These are phyloP conservation scores for Lacerta agilis DNA, from an alignment of 2,797 vertebrate genomes.

Conservation along the genomic window DNA sequence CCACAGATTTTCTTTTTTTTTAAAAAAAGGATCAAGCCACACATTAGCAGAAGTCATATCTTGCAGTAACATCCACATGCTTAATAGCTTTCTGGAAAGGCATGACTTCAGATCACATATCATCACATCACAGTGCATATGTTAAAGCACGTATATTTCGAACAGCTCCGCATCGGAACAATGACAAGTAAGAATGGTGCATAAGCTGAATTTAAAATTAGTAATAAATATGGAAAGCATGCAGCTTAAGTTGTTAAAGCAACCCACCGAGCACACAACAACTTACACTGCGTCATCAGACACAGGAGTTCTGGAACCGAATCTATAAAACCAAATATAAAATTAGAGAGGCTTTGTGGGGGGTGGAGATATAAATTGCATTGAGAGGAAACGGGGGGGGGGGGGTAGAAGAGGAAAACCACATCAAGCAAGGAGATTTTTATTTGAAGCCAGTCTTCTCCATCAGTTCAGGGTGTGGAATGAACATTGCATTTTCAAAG, in stretches of 20 bases:
- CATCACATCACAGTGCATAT: conserved; percentile 51
- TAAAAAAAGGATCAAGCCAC: conserved; percentile 39
- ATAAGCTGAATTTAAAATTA: conserved; percentile 74
- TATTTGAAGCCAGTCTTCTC: conserved; percentile 34
- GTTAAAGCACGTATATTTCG: conserved; percentile 62
- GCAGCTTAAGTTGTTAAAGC: conserved; percentile 77
- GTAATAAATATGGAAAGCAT: conserved; percentile 77
- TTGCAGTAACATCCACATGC: conserved; percentile 64
- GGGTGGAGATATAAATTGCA: conserved; percentile 46
- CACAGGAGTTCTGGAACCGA: conserved; percentile 90
- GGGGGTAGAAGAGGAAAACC: not conserved
- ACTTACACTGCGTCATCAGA: conserved; percentile 97
- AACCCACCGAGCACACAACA: conserved; percentile 71
- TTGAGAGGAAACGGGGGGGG: not conserved
- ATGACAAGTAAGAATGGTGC: conserved; percentile 57
- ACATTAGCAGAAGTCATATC: conserved; percentile 47
- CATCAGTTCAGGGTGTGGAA: conserved; percentile 37
- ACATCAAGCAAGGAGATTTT: conserved; percentile 32
- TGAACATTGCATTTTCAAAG: conserved; percentile 39
- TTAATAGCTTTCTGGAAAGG: conserved; percentile 53
- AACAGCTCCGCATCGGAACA: conserved; percentile 60
- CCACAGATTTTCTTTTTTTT: conserved; percentile 18
- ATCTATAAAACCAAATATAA: conserved; percentile 89
- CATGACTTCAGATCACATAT: conserved; percentile 61
- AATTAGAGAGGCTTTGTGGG: conserved; percentile 74